Evolutionary conservation across 2,113 vertebrate species (phyloP), one percentile per base, ranked within the genome.

Genomic region (Pygoscelis adeliae): DNA sequence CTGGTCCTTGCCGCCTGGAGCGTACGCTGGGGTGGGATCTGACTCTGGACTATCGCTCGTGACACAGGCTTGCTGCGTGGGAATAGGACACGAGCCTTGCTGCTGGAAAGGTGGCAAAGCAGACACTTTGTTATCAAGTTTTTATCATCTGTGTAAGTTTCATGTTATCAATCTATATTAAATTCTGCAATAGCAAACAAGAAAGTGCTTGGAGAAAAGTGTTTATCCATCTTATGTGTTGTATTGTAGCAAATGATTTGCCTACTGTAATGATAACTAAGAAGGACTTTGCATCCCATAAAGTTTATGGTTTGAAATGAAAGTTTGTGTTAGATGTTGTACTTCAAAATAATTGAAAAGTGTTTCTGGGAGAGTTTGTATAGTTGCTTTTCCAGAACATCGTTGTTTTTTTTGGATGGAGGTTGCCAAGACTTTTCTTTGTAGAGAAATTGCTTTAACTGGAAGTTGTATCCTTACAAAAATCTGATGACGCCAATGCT

Each of bases 231-330:
- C 72, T 38, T 29, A 19, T 2, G 9, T 59, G 78, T 46, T 63
- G 40, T 47, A 10, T 25, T 71, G 42, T 59, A 52, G 69, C 83
- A 94, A 70, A 83, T 92, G 59, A 77, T 93, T 58, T 40, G 69
- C 40, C 63, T 71, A 3, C 47, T 38, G 14, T 67, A 19, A 34
- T 55, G 96, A 71, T 74, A 95, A 55, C 15, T 10, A 5, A 59
- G 63, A 29, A 92, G 83, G 89, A 92, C 88, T 97, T 92, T 82
- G 92, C 6, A 3, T 81, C 86, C 50, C 32, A 47, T 59, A 36
- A 88, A 81, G 20, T 95, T 93, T 89, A 92, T 71, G 46, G 55
- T 58, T 81, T 74, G 92, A 89, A 92, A 84, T 1, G 47, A 78
- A 47, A 55, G 76, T 66, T 92, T 91, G 58, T 56, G 13, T 88